Base-by-base conservation (phyloP, 2,888 invertebrate genomes). In the Leptogaster cylindrica region DNA sequence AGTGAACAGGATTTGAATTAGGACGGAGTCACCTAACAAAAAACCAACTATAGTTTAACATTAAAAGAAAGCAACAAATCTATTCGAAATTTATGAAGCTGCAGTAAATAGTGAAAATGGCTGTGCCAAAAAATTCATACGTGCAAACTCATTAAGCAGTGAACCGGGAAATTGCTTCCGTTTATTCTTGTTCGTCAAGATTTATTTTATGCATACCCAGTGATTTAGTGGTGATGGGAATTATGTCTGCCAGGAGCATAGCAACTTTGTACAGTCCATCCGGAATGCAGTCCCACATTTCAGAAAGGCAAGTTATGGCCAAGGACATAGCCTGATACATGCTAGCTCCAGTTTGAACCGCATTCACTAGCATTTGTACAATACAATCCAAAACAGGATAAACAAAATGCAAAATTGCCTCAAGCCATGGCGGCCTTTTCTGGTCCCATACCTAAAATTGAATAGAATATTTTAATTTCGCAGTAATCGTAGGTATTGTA, bases 401-500 rank as follows among this genome's bases (percentile, higher is more conserved):
- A 0, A 87, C 83, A n/a, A 89, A 82, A 14, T 86, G 86, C 70
- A 91, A 76, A 8, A 92, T 81, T 0, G 89, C 90, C 61, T 89
- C 88, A 66, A 89, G 79, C 92, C 92, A 93, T 0, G 91, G 85
- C 10, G 91, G 91, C 33, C 90, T 82, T 28, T 88, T 87, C 76
- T 90, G 89, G 77, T 91, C 91, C 92, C 92, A 92, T 1, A 92
- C 87, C 90, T 91, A n/a, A n/a, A n/a, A n/a, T 23, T 51, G 7
- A 58, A 58, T 39, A 36, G 12, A 18, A n/a, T 4, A 33, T 33
- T 33, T 39, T 6, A 23, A 7, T 14, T 16, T 23, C 36, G 41
- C 8, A 12, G 28, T 39, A 20, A 31, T 23, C 18, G 44, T 33
- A 44, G n/a, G 31, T 36, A 20, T 46, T 28, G 39, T 10, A 5